Percentiles rank a stretch among this genome's conserved stretches.
Conservation (phyloP, 1,140 invertebrate genomes). For the Leptopilina boulardi region DNA sequence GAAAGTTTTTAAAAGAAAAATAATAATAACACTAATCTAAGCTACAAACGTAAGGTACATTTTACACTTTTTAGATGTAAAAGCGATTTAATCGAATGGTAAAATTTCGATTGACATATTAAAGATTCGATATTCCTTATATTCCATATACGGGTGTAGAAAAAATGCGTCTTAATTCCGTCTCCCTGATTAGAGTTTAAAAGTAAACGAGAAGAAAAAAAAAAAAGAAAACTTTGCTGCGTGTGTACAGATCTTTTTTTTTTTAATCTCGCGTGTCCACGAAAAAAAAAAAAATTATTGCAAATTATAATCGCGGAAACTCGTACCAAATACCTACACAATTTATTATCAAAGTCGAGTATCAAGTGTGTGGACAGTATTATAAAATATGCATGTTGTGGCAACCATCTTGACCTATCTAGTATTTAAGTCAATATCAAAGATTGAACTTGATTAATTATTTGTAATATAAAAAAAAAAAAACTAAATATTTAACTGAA, state of each 20-base stretch:
- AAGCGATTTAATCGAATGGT: constrained; percentile 35
- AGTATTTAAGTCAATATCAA: constrained; percentile 29
- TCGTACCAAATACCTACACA: constrained; percentile 19
- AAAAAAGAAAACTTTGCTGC: constrained; percentile 40
- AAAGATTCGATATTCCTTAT: constrained; percentile 44
- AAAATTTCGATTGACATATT: constrained; percentile 11
- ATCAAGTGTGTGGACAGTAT: constrained; percentile 6
- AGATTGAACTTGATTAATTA: constrained; percentile 25
- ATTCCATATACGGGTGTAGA: constrained; percentile 44
- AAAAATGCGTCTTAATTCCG: constrained; percentile 50
- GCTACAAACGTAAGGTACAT: constrained; percentile 48
- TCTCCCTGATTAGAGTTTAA: constrained; percentile 52
- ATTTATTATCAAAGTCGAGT: constrained; percentile 21
- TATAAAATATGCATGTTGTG: constrained; percentile 7
- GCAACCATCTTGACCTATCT: constrained; percentile 21
- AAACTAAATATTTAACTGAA: not conserved
- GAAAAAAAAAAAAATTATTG: constrained; percentile 10
- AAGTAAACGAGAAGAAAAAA: no score
- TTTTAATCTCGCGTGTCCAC: constrained; percentile 24
- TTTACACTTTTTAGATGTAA: constrained; percentile 44
- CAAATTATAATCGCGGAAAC: constrained; percentile 9
- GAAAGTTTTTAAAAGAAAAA: not conserved
- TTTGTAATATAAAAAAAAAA: constrained; percentile 10
- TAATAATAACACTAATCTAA: not conserved
- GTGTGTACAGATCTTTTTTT: constrained; percentile 35